These are phyloP conservation scores for Phyto melanocephala DNA, from an alignment of 2,888 invertebrate species.

Conservation along the genomic window DNA sequence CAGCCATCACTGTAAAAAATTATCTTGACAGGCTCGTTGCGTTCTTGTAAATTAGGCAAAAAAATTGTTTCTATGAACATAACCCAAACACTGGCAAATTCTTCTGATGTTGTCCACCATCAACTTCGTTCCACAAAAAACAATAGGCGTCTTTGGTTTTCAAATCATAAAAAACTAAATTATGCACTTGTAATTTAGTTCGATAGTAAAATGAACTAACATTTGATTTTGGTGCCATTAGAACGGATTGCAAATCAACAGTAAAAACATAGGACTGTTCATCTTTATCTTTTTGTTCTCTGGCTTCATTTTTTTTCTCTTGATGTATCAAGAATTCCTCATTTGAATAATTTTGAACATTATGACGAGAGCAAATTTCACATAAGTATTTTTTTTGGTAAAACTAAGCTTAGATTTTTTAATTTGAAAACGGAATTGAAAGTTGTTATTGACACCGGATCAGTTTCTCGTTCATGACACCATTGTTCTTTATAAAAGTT, in stretches of 20 bases:
- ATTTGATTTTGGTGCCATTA: too few species aligned
- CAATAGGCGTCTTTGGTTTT: too few species aligned
- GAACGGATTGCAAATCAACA: too few species aligned
- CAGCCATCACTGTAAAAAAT: too few species aligned
- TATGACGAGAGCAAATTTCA: neutral
- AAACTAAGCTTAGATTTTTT: neutral
- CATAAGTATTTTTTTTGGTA: neutral
- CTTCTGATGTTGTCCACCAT: neutral
- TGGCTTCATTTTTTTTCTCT: conserved; percentile 11
- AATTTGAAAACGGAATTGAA: too few species aligned
- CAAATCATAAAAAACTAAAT: too few species aligned
- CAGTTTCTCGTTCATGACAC: too few species aligned
- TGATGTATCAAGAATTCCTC: conserved; percentile 6
- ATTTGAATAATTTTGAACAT: conserved; percentile 10
- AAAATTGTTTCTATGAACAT: too few species aligned
- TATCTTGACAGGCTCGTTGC: neutral
- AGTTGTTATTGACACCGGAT: too few species aligned
- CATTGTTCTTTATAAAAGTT: too few species aligned
- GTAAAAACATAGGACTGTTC: conserved; percentile 2
- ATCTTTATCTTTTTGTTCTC: neutral
- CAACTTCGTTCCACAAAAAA: conserved; percentile 9
- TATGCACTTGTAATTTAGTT: neutral
- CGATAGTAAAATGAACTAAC: too few species aligned
- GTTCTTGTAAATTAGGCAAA: neutral
- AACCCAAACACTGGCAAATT: conserved; percentile 8